Conservation (phyloP, 2,888 invertebrate species). For the Leptopilina myrica region DNA sequence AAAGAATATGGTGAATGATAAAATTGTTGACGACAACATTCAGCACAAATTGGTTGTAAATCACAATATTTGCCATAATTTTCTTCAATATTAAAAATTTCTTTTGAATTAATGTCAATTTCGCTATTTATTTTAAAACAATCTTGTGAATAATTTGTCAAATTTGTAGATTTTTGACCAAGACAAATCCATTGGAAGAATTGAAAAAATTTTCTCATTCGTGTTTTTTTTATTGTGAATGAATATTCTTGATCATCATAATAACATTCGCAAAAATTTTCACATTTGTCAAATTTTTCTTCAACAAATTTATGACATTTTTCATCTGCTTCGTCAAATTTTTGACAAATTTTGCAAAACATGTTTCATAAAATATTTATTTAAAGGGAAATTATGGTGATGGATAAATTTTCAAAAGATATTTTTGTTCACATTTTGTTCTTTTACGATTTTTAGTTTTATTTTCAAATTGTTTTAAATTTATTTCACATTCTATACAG, state of each 20-base stretch:
- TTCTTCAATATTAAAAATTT: not conserved
- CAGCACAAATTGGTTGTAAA: not conserved
- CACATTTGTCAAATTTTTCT: not conserved
- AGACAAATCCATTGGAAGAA: not conserved
- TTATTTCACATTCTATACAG: no score
- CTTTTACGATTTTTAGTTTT: no score
- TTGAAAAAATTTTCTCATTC: not conserved
- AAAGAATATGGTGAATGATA: not conserved
- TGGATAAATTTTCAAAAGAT: no score
- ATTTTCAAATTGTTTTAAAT: no score
- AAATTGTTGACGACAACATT: constrained; percentile 1
- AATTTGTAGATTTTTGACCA: not conserved
- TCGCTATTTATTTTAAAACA: not conserved
- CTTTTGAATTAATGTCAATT: not conserved
- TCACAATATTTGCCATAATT: not conserved
- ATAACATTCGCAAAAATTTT: not conserved
- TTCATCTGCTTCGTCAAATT: not conserved
- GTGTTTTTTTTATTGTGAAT: not conserved
- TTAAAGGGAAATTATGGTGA: no score
- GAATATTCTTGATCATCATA: not conserved
- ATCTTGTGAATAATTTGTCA: not conserved
- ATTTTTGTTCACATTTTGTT: no score
- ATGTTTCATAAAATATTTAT: not conserved
- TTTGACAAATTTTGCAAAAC: not conserved
- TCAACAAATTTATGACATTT: not conserved